Percentiles rank a stretch among this genome's conserved stretches.
phyloP scores from a whole-genome alignment of 1,140 invertebrate species.

The Neoseiulus cucumeris region DNA sequence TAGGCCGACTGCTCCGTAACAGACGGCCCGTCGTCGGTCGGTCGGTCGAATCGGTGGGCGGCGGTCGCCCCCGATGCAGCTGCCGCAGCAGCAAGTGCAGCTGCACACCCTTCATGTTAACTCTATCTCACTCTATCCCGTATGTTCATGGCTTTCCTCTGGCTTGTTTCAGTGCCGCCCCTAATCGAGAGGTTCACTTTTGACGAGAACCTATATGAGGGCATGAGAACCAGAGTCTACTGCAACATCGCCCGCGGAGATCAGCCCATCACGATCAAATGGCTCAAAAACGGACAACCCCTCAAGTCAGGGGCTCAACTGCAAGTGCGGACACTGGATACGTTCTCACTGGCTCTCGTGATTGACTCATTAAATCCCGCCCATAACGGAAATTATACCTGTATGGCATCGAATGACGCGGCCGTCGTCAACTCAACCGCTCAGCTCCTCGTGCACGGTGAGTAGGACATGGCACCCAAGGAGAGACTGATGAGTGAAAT shows the following conservation, averaged over 20 bases:
- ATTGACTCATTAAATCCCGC: conserved; percentile 26
- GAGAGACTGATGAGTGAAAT: too few relatives aligned
- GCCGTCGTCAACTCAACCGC: conserved; percentile 27
- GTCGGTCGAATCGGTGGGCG: too few relatives aligned
- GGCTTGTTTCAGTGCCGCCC: conserved; percentile 17
- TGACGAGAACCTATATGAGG: conserved; percentile 42
- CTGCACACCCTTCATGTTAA: too few relatives aligned
- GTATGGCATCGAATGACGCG: conserved; percentile 29
- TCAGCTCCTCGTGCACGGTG: conserved; percentile 27
- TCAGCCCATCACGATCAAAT: conserved; percentile 19
- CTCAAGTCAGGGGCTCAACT: conserved; percentile 17
- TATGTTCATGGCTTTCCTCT: too few relatives aligned
- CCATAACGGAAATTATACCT: conserved; percentile 32
- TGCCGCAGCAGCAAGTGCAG: too few relatives aligned
- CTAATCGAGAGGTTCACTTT: conserved; percentile 29
- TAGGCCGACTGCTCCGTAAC: too few relatives aligned
- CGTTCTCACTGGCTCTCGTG: conserved; percentile 22
- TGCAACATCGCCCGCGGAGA: conserved; percentile 27
- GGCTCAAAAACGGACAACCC: conserved; percentile 19
- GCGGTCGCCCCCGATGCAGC: too few relatives aligned
- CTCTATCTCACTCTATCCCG: too few relatives aligned
- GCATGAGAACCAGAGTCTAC: conserved; percentile 26
- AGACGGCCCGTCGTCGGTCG: too few relatives aligned
- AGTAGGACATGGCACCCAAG: neutral
- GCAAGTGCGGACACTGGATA: conserved; percentile 17